Base-by-base conservation (phyloP, 2,797 vertebrate species). In the Pangasius sanitwongsei region DNA sequence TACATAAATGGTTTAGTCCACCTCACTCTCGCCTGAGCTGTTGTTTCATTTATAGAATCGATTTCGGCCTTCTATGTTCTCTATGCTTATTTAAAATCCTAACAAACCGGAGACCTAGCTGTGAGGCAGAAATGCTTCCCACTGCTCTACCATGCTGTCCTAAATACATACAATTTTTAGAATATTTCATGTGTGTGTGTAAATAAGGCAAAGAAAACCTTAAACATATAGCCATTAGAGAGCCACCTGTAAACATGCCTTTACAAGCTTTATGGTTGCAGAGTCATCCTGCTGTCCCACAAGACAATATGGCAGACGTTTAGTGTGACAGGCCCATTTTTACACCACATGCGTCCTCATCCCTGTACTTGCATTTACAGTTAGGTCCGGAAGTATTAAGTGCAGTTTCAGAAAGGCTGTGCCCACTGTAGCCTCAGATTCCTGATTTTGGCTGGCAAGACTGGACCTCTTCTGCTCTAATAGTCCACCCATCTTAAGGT, bases 21-120 rank as follows among this genome's bases (percentile, higher is more conserved):
- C 37, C 23, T 6, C 34, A 81, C 59, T 63, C 34, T 63, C 2
- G 12, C 20, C 57, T 28, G 34, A 82, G 37, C 57, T 63, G 57
- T 44, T 83, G 57, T n/a, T 83, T 83, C 37, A 41, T 83, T 83
- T 83, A 63, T 83, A 82, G 80, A 82, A 82, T 28, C 55, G 13
- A 15, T 83, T 83, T 63, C 8, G 23, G 81, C 81, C 23, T 82
- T 41, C 55, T 82, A 7, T 57, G 77, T n/a, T 77, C 44, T 77
- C 74, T 50, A 16, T n/a, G 74, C 74, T 77, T 81, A 81, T 81
- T 59, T 57, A 23, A 57, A 81, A 81, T 81, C 53, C 77, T 34
- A 57, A 34, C n/a, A 81, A 81, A 81, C 50, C 2, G 9, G 16
- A 3, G n/a, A 34, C 53, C 53, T 34, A 80, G 53, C 50, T 57